Conservation (phyloP, 2,113 vertebrate genomes). For the Thalassoma bifasciatum region DNA sequence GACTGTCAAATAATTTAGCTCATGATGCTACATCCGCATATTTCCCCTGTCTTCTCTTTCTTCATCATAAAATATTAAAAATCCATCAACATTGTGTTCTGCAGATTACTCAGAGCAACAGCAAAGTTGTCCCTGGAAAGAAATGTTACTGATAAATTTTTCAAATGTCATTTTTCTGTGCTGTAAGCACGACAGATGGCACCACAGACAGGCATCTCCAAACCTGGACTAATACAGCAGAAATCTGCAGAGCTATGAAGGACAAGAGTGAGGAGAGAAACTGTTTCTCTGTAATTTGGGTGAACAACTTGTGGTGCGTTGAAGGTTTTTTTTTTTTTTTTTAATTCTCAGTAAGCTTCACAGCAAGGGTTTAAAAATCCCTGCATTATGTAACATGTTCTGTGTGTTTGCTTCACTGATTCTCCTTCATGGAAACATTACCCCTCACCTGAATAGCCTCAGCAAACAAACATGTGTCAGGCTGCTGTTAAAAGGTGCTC, state of each 20-base stretch:
- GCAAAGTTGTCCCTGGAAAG: background rate
- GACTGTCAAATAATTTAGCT: background rate
- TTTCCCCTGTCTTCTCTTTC: background rate
- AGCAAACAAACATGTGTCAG: slow-evolving; percentile 2
- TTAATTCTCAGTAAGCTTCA: background rate
- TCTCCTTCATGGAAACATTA: slow-evolving; percentile 22
- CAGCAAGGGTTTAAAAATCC: slow-evolving; percentile 2
- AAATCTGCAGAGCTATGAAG: background rate
- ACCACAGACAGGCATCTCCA: background rate
- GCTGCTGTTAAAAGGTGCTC: background rate
- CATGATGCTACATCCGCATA: background rate
- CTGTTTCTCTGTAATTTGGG: background rate
- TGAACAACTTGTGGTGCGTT: slow-evolving; percentile 12
- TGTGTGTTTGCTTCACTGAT: slow-evolving; percentile 25
- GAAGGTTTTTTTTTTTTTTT: background rate
- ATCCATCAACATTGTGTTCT: background rate
- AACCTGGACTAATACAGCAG: background rate
- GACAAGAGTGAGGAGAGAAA: no score
- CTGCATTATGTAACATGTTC: slow-evolving; percentile 27
- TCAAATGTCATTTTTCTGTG: background rate
- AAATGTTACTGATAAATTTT: background rate
- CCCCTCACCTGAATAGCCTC: slow-evolving; percentile 16
- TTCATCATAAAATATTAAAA: background rate
- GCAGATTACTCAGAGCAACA: background rate
- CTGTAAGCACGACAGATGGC: background rate